Evolutionary conservation across 2,888 invertebrate genomes (phyloP).

Genomic region (Apantesis nais): DNA sequence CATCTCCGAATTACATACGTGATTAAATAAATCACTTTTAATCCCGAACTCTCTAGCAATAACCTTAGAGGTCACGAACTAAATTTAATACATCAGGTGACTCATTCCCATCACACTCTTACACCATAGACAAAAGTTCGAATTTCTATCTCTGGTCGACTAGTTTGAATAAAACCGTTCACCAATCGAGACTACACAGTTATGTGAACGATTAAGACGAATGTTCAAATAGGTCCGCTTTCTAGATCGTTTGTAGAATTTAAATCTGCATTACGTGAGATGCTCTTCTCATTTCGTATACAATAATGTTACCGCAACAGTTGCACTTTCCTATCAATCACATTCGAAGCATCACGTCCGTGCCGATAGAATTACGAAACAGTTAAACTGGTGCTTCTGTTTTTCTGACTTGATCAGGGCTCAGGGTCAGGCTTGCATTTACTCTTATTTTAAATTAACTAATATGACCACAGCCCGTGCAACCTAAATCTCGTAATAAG

Average conservation of each 20-base stretch:
- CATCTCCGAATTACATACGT: background rate
- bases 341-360: constrained; percentile 19
- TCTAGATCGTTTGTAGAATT: constrained; percentile 69
- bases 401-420: background rate
- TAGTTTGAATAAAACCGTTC: constrained; percentile 28
- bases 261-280: constrained; percentile 65
- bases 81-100: background rate
- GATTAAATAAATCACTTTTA: too few relatives aligned
- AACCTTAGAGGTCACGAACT: background rate
- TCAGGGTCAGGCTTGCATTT: too few relatives aligned
- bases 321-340: constrained; percentile 32
- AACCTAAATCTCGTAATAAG: too few relatives aligned
- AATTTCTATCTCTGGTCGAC: background rate
- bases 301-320: constrained; percentile 21
- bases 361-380: constrained; percentile 12
- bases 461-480: too few relatives aligned
- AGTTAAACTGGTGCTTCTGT: background rate
- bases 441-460: too few relatives aligned
- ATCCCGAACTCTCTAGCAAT: too few relatives aligned
- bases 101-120: background rate
- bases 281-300: constrained; percentile 35
- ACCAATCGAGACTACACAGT: constrained; percentile 28
- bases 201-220: constrained; percentile 52
- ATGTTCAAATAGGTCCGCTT: constrained; percentile 57
- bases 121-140: too few relatives aligned